A percentile compares a stretch with the other conserved stretches of the same genome.
These are phyloP conservation scores for Panurus biarmicus DNA, from an alignment of 2,113 vertebrate genomes.

Conservation along the genomic window DNA sequence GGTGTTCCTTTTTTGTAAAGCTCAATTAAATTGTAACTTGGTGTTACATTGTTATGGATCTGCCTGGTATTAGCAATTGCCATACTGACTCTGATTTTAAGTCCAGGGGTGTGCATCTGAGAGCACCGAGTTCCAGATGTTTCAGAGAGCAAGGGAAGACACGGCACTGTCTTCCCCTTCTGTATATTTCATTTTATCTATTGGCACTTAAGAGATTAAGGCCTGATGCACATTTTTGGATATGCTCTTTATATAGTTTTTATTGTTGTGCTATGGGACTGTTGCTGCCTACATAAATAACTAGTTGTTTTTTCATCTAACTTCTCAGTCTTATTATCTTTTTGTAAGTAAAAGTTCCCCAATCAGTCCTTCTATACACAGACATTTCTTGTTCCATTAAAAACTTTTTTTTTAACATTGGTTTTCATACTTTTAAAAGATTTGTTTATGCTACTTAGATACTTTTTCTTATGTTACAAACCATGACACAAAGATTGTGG, in stretches of 20 bases:
- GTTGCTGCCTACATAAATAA: neutral
- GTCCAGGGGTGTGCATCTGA: neutral
- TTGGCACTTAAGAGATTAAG: neutral
- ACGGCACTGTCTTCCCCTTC: neutral
- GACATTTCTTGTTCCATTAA: neutral
- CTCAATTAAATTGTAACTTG: neutral
- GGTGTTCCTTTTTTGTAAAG: neutral
- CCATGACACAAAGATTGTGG: neutral
- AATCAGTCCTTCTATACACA: neutral
- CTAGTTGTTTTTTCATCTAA: neutral
- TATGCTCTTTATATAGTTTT: neutral
- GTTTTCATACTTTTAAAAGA: neutral
- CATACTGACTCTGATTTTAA: neutral
- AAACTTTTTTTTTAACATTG: neutral
- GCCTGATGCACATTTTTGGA: neutral
- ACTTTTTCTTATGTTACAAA: neutral
- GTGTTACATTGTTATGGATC: neutral
- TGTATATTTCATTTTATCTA: neutral
- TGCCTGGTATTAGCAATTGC: neutral
- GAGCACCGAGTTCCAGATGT: neutral
- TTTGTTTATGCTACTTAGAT: neutral
- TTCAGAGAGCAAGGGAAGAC: neutral
- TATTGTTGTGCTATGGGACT: neutral
- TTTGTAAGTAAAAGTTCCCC: neutral
- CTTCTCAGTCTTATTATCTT: neutral